phyloP scores from a whole-genome alignment of 2,113 vertebrate species.

The Pituophis catenifer region DNA sequence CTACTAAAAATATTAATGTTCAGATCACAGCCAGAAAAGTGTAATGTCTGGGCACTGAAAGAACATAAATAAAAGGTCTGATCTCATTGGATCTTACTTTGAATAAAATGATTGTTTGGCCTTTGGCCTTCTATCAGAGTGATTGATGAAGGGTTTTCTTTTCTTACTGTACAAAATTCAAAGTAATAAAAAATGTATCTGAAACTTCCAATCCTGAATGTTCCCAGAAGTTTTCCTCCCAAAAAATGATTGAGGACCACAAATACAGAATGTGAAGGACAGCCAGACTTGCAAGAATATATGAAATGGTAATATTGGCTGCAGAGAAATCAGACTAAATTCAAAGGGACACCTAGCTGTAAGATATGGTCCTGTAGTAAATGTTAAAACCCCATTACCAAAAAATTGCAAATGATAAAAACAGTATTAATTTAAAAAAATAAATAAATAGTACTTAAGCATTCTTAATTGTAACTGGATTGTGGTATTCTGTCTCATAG shows the following conservation, averaged over 20 bases:
- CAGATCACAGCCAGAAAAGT: slow-evolving; percentile 51
- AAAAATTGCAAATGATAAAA: not conserved
- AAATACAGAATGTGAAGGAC: slow-evolving; percentile 42
- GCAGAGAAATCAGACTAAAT: slow-evolving; percentile 1
- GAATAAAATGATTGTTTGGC: slow-evolving; percentile 55
- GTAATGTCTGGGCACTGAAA: slow-evolving; percentile 29
- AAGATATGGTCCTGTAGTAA: not conserved
- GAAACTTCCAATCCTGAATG: slow-evolving; percentile 36
- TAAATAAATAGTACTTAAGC: not conserved
- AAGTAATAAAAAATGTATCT: slow-evolving; percentile 52
- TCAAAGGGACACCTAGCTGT: not conserved
- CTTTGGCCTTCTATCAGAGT: slow-evolving; percentile 53
- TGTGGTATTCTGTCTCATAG: not conserved
- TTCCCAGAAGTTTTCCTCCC: slow-evolving; percentile 31
- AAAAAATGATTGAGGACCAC: slow-evolving; percentile 20
- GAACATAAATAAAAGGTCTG: slow-evolving; percentile 54
- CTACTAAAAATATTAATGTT: slow-evolving; percentile 59
- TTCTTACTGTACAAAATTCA: slow-evolving; percentile 58
- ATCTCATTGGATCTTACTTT: slow-evolving; percentile 35
- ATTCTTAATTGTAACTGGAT: not conserved
- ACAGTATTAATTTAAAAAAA: not conserved
- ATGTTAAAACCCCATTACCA: not conserved
- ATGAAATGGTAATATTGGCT: slow-evolving; percentile 33
- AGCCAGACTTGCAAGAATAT: not conserved
- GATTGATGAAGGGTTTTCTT: slow-evolving; percentile 58